Evolutionary conservation across 2,888 invertebrate species (phyloP).

Genomic region (Crepidodera aurea): DNA sequence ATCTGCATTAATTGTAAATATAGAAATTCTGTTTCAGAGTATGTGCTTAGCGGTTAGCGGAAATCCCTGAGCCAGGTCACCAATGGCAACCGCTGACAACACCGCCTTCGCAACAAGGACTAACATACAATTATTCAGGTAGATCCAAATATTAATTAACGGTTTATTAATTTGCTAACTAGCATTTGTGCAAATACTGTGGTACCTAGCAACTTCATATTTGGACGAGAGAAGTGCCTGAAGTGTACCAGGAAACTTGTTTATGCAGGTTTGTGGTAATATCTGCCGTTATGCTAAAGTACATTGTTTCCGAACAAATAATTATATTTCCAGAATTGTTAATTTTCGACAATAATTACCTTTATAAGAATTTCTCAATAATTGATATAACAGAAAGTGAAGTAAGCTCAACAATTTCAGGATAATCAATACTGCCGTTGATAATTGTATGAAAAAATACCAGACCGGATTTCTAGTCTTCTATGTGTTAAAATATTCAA

Average conservation of each 20-base stretch:
- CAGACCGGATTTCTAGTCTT: no score
- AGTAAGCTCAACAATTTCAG: no score
- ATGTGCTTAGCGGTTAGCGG: slow-evolving; percentile 65
- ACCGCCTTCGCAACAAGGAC: slow-evolving; percentile 43
- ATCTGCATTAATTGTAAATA: slow-evolving; percentile 39
- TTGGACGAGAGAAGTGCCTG: slow-evolving; percentile 1
- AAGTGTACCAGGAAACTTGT: not conserved
- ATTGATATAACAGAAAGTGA: no score
- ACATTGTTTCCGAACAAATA: no score
- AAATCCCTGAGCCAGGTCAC: slow-evolving; percentile 64
- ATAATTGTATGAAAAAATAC: no score
- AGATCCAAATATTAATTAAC: slow-evolving; percentile 50
- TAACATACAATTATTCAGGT: slow-evolving; percentile 63
- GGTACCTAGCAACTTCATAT: not conserved
- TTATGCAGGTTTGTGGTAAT: not conserved
- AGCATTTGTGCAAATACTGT: slow-evolving; percentile 14
- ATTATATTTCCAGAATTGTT: no score
- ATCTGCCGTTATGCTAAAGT: no score
- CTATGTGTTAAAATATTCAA: no score
- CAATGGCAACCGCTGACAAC: slow-evolving; percentile 54
- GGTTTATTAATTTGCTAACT: slow-evolving; percentile 18
- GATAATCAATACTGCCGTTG: no score
- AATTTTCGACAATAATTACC: no score
- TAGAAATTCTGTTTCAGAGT: slow-evolving; percentile 61
- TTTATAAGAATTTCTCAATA: no score